Evolutionary conservation across 2,888 invertebrate genomes (phyloP), one percentile per base, ranked within the genome.

Genomic region (Pollenia griseotomentosa): DNA sequence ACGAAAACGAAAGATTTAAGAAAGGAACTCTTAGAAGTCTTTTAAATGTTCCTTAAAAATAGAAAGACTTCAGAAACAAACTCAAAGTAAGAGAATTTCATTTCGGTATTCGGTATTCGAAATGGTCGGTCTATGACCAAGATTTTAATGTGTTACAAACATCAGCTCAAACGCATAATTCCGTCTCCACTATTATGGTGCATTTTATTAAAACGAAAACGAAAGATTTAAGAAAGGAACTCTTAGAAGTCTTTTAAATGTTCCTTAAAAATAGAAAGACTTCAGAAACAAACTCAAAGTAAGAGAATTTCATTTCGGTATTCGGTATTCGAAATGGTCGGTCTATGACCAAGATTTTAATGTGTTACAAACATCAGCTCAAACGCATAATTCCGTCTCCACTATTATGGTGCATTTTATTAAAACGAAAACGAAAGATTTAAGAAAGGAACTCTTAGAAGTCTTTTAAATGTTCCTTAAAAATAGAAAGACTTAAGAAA

Each of bases 211-310:
- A 33, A 33, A 0, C 12, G 10, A 44, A n/a, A 66, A 46, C 46
- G 12, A 48, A 66, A 48, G 46, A 66, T 19, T 66, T 66, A 48
- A 66, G 66, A 66, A 16, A 66, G 46, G 0, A 66, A 66, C 66
- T 19, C n/a, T 9, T 33, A 6, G 5, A 33, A 33, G 33, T 6
- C 33, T 33, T 33, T 33, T 6, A 12, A 48, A 48, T 48, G 48
- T 12, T n/a, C n/a, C 0, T 12, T 6, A 12, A 53, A 57, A 57
- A 23, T 1, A 6, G 16, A 57, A 57, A 59, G 57, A 73, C n/a
- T 73, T n/a, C n/a, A n/a, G n/a, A n/a, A n/a, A n/a, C n/a, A n/a
- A n/a, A n/a, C n/a, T n/a, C n/a, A n/a, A n/a, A n/a, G n/a, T n/a
- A n/a, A n/a, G n/a, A n/a, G n/a, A n/a, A n/a, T n/a, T n/a, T n/a